Base-by-base conservation (phyloP, 2,797 vertebrate species). In the Mareca strepera region DNA sequence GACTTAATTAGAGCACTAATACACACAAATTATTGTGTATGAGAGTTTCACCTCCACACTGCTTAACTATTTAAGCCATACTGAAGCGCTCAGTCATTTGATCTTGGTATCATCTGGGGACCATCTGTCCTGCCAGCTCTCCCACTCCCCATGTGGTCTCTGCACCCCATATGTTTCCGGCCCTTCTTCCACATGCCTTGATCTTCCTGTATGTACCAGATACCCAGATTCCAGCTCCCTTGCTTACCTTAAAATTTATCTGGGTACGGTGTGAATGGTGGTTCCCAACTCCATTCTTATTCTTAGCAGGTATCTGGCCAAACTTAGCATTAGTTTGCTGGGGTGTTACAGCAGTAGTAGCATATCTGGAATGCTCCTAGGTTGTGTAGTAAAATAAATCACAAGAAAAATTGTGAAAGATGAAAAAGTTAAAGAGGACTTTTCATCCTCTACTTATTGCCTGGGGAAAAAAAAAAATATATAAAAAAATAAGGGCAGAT, bases 81-180 rank as follows among this genome's bases (percentile, higher is more conserved):
- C 39, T 94, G 94, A 94, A 96, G 63, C 93, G 96, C 94, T 96
- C 90, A 96, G 92, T 76, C 95, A 96, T 96, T 96, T 96, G 96
- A 96, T 96, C 95, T 95, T 77, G 79, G 26, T 15, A 86, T 96
- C 96, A 96, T 96, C 92, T 96, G 96, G 90, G 90, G 82, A 95
- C 77, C 96, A 96, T 88, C 95, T 96, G 96, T 90, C 80, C 76
- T 84, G 55, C 85, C 80, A 86, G 74, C n/a, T 96, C 94, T 92
- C 95, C 96, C 92, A 93, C 91, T 95, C 94, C 83, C 88, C 93
- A 95, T 93, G 93, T 86, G 82, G 86, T 91, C 91, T 94, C 93
- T 96, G 95, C 59, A 92, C 80, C 95, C 88, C 95, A 96, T 94
- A 96, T 96, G 95, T 95, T 96, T 96, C 96, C 94, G 90, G 95